A percentile compares a stretch with the other conserved stretches of the same genome.
These are phyloP conservation scores for Psephotus haematonotus DNA, from an alignment of 2,113 vertebrate species.

Conservation along the genomic window DNA sequence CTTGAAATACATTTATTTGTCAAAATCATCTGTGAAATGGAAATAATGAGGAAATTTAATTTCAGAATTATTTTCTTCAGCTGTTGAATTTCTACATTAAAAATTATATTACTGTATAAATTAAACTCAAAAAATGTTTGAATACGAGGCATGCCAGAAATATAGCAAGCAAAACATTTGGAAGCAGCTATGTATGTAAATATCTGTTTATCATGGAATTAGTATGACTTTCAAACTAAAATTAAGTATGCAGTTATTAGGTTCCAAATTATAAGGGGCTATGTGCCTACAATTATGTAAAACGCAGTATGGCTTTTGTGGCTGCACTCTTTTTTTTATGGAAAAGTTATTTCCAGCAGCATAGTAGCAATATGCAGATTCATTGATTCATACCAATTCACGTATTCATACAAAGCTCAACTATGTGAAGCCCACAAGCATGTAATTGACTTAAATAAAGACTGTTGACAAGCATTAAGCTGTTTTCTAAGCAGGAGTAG, in stretches of 20 bases:
- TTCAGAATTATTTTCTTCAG: background rate
- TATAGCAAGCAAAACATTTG: background rate
- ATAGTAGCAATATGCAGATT: background rate
- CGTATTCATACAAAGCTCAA: background rate
- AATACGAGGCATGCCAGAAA: background rate
- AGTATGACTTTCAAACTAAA: background rate
- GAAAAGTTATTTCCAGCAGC: background rate
- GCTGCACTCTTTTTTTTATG: background rate
- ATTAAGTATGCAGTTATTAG: background rate
- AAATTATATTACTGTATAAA: background rate
- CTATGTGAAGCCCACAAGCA: background rate
- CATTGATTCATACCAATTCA: background rate
- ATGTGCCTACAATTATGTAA: background rate
- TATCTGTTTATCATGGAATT: background rate
- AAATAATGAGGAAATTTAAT: background rate
- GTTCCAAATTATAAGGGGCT: background rate
- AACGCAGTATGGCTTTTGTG: background rate
- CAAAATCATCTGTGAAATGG: background rate
- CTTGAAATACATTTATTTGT: background rate
- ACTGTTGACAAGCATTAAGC: background rate
- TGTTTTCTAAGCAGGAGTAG: background rate
- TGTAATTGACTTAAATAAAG: background rate
- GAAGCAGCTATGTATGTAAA: background rate
- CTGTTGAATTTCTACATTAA: background rate
- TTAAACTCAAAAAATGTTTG: background rate